Evolutionary conservation across 1,140 invertebrate genomes (phyloP).

Genomic region (Tetramorium parvispinum): DNA sequence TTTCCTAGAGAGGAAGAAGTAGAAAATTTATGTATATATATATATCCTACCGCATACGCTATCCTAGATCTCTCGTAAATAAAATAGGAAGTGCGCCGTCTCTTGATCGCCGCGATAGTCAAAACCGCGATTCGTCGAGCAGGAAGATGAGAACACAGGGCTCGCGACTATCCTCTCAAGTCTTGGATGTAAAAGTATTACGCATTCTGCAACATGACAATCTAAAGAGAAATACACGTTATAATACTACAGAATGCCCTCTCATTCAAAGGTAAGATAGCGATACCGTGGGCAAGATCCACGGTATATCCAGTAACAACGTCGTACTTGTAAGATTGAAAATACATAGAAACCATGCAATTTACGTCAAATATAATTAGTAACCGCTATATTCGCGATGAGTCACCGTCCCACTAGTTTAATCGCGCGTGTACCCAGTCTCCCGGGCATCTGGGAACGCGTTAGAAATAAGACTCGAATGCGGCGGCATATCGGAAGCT

Average conservation of each 20-base stretch:
- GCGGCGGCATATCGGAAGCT: background rate
- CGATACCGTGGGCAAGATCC: background rate
- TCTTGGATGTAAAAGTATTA: background rate
- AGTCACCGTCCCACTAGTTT: constrained; percentile 35
- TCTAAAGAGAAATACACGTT: background rate
- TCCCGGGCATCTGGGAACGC: background rate
- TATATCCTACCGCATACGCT: too few species aligned
- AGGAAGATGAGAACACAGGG: background rate
- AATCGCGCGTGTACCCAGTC: constrained; percentile 17
- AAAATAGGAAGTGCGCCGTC: background rate
- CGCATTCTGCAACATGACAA: constrained; percentile 22
- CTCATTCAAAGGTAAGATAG: background rate
- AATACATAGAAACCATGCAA: constrained; percentile 38
- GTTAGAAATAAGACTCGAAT: background rate
- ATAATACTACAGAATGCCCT: background rate
- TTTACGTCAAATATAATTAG: constrained; percentile 54
- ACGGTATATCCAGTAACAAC: constrained; percentile 41
- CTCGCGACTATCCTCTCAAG: background rate
- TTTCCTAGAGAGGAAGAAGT: background rate
- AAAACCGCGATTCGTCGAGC: constrained; percentile 1
- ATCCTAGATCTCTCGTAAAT: background rate
- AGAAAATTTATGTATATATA: background rate
- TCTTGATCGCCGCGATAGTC: background rate
- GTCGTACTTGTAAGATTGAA: constrained; percentile 46
- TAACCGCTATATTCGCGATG: background rate